Evolutionary conservation across 2,888 invertebrate genomes (phyloP), one percentile per base, ranked within the genome.

Genomic region (Blastobasis lacticolella): DNA sequence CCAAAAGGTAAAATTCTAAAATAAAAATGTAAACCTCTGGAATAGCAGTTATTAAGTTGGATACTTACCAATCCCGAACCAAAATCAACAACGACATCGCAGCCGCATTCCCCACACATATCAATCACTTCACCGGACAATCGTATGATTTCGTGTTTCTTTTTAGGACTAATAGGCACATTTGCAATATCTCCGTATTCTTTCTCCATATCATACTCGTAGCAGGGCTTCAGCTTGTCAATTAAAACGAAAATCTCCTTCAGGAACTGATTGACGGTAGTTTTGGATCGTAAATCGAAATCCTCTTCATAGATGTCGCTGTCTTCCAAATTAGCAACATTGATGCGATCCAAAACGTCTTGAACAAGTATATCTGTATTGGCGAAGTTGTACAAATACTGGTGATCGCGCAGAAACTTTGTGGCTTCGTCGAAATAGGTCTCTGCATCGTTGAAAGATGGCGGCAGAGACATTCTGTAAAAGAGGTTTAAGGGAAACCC

Each of bases 11-110:
- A 23, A 23, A 23, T 23, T 23, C 23, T 23, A 2, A 23, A 2
- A 23, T 3, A 23, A 23, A 23, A 23, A 23, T 23, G 23, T 23
- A 3, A 23, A 23, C 2, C 1, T 23, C 23, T 23, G 23, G 23
- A 23, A 23, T 3, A 23, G 23, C 3, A 23, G 23, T 23, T 3
- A 23, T 2, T 23, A 23, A 23, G 23, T 23, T 2, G 23, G 23
- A 8, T 41, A 51, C 89, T 90, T 85, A 93, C 93, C 84, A 94
- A 78, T 5, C 95, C 95, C 10, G 92, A 91, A 9, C 95, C 95
- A 62, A 95, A 88, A 75, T 95, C 95, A 0, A 95, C 86, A 23
- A 95, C 79, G 2, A 89, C 75, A 48, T 88, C 72, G 52, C 91
- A 88, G 6, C 78, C 70, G 6, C 72, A 66, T 38, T 76, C 60